These are phyloP conservation scores for Sternarchorhynchus goeldii DNA, from an alignment of 2,797 vertebrate species.

Conservation along the genomic window DNA sequence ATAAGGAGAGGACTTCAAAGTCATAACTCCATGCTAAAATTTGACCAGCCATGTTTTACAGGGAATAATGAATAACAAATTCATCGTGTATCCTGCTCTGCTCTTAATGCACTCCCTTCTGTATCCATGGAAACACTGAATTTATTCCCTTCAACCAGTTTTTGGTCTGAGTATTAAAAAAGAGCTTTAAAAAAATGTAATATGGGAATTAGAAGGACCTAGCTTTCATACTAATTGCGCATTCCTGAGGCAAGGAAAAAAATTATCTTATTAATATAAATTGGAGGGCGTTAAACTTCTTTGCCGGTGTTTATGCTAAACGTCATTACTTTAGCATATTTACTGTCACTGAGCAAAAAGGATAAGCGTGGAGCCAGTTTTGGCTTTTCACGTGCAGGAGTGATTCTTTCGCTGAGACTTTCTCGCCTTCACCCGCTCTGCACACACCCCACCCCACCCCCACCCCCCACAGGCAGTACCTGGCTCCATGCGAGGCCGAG, in stretches of 20 bases:
- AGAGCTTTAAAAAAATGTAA: constrained; percentile 44
- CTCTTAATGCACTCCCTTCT: constrained; percentile 40
- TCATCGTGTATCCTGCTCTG: constrained; percentile 41
- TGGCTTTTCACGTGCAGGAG: constrained; percentile 6
- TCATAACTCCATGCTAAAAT: constrained; percentile 37
- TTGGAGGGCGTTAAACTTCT: constrained; percentile 27
- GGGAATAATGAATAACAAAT: constrained; percentile 46
- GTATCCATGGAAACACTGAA: constrained; percentile 63
- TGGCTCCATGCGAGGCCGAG: constrained; percentile 80
- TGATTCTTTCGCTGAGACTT: neutral
- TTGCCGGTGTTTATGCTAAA: constrained; percentile 51
- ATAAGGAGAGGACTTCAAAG: constrained; percentile 17
- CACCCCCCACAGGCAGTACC: constrained; percentile 72
- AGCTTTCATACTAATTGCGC: constrained; percentile 49
- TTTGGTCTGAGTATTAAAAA: constrained; percentile 56
- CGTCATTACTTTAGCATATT: constrained; percentile 44
- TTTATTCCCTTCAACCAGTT: constrained; percentile 57
- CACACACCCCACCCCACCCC: too few relatives aligned
- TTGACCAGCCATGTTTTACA: constrained; percentile 38
- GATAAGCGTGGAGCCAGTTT: constrained; percentile 24
- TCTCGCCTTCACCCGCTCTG: too few relatives aligned
- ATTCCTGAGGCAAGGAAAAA: constrained; percentile 38
- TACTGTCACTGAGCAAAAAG: constrained; percentile 40
- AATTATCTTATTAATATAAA: constrained; percentile 34
- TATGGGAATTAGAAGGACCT: constrained; percentile 43